phyloP scores from a whole-genome alignment of 2,113 vertebrate genomes.

The Sakesphorus luctuosus region DNA sequence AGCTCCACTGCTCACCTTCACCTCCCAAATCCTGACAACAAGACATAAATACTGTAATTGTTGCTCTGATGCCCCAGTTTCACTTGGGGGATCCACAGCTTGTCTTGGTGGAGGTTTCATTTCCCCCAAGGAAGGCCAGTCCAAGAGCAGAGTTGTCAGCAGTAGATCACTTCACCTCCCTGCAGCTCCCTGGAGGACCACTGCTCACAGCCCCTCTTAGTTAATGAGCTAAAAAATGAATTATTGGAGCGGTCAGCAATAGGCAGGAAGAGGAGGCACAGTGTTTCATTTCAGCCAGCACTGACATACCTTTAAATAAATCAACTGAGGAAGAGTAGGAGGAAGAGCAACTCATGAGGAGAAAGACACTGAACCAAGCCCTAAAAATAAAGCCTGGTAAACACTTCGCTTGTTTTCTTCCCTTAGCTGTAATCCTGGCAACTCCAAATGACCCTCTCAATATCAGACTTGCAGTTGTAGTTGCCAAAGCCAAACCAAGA shows the following conservation, averaged over 20 bases:
- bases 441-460: neutral
- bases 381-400: slow-evolving; percentile 19
- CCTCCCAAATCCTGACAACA: neutral
- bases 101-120: slow-evolving; percentile 8
- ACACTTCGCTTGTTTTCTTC: neutral
- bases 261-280: slow-evolving; percentile 72
- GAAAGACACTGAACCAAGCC: neutral
- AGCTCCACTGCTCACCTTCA: fast-evolving
- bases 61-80: neutral
- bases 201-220: slow-evolving; percentile 76
- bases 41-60: neutral
- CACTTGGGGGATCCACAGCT: slow-evolving; percentile 46
- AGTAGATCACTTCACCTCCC: slow-evolving; percentile 73
- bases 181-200: slow-evolving; percentile 69
- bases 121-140: slow-evolving; percentile 76
- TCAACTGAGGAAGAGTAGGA: slow-evolving; percentile 30
- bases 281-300: slow-evolving; percentile 58
- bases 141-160: slow-evolving; percentile 76
- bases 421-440: neutral
- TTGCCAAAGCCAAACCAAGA: neutral
- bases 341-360: slow-evolving; percentile 15
- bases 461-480: neutral
- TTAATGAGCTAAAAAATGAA: slow-evolving; percentile 85
- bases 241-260: slow-evolving; percentile 75
- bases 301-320: slow-evolving; percentile 80